A percentile compares a stretch with the other conserved stretches of the same genome.
These are phyloP conservation scores for Echinometra lucunter DNA, from an alignment of 53 echinoderm and acorn worm species.

Conservation along the genomic window DNA sequence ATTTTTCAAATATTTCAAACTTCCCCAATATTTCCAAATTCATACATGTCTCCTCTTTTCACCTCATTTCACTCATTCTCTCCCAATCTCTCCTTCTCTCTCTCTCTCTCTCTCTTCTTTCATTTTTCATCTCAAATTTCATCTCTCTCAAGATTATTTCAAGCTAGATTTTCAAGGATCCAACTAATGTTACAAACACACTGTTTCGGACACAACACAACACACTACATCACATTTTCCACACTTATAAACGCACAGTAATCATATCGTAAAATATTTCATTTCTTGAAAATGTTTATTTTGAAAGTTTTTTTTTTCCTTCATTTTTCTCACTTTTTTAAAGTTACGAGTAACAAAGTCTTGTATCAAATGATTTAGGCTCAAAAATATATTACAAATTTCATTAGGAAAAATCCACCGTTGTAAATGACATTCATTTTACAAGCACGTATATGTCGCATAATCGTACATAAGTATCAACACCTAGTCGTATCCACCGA, in stretches of 20 bases:
- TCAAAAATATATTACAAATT: constrained; percentile 74
- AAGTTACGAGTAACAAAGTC: constrained; percentile 73
- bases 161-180: not conserved
- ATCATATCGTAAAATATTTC: not conserved
- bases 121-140: not conserved
- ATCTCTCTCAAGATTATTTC: not conserved
- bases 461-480: constrained; percentile 23
- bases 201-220: not conserved
- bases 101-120: not conserved
- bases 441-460: constrained; percentile 51
- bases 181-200: not conserved
- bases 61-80: not conserved
- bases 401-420: constrained; percentile 67
- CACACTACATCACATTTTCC: not conserved
- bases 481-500: not conserved
- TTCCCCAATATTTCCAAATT: too few relatives aligned
- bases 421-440: constrained; percentile 64
- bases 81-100: constrained; percentile 29
- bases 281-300: constrained; percentile 72
- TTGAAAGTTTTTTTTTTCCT: constrained; percentile 58
- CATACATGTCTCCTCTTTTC: not conserved
- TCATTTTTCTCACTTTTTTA: constrained; percentile 66
- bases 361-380: constrained; percentile 72
- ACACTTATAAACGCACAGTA: not conserved
- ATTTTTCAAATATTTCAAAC: too few relatives aligned